Evolutionary conservation across 2,888 invertebrate genomes (phyloP), one percentile per base, ranked within the genome.

Genomic region (Epinotia brunnichana): DNA sequence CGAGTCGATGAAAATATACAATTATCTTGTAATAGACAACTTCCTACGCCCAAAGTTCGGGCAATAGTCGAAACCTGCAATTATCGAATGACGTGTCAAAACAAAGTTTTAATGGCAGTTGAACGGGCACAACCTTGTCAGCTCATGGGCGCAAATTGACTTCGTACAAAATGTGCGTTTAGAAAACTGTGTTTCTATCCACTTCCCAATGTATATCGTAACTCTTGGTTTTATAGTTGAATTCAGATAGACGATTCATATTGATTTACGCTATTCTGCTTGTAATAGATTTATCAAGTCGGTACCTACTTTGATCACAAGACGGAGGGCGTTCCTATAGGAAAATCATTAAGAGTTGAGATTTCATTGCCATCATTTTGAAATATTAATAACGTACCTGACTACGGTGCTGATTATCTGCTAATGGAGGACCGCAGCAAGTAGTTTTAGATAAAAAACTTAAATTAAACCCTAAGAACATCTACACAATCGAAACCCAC

Each of bases 61-160:
- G 61, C 53, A 69, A 60, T 74, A 62, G 75, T 73, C 78, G 75
- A 75, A 77, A 80, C 78, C 75, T 71, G 21, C 59, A 74, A 74
- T 60, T 68, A 72, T 70, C 74, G 48, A 56, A 73, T 76, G 75
- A 77, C 76, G 79, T 77, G 80, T 80, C 75, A 74, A 79, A 79
- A 76, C 76, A 78, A 75, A 76, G 63, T 66, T 74, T 74, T 76
- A 74, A 77, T 80, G 66, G 76, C 77, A 77, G 75, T 75, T 78
- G 61, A 70, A 66, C 70, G 60, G 64, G 24, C 56, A 59, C 48
- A 71, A 39, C 76, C 76, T 76, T 74, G 76, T 74, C 73, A 70
- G 54, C 54, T 56, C 57, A 51, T 54, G 59, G 61, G 61, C 51
- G 41, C 61, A 71, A 68, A 69, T 63, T 69, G 57, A 68, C 56